These are phyloP conservation scores for Tetramorium bicarinatum DNA, from an alignment of 2,888 invertebrate species.

Conservation along the genomic window DNA sequence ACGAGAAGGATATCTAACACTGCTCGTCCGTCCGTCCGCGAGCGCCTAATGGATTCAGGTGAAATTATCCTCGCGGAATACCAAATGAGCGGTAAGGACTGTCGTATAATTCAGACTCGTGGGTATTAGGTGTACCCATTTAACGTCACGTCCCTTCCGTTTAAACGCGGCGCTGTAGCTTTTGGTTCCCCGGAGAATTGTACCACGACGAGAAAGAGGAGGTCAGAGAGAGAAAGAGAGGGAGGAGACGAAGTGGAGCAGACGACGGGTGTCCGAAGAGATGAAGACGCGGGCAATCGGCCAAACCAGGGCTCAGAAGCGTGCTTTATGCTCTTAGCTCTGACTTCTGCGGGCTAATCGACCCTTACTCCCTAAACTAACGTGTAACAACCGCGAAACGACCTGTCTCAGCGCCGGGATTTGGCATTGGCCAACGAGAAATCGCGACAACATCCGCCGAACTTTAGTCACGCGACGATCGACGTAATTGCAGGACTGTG, in stretches of 20 bases:
- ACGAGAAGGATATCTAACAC: constrained; percentile 69
- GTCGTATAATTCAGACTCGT: constrained; percentile 77
- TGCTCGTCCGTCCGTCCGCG: constrained; percentile 41
- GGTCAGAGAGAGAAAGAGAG: constrained; percentile 2
- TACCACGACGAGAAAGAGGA: constrained; percentile 13
- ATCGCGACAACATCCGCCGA: constrained; percentile 16
- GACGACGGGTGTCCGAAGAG: constrained; percentile 53
- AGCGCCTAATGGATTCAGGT: constrained; percentile 76
- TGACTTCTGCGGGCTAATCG: constrained; percentile 63
- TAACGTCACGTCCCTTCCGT: constrained; percentile 76
- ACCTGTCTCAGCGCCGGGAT: constrained; percentile 49
- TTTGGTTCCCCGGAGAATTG: constrained; percentile 65
- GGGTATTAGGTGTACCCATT: constrained; percentile 78
- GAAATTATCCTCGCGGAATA: constrained; percentile 80
- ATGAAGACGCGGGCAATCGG: constrained; percentile 76
- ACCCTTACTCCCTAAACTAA: constrained; percentile 70
- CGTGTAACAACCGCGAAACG: constrained; percentile 65
- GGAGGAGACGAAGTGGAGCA: background rate
- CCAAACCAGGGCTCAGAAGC: constrained; percentile 67
- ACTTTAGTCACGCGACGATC: constrained; percentile 9
- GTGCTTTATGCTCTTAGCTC: constrained; percentile 63
- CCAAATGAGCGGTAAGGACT: constrained; percentile 78
- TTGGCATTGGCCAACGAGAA: constrained; percentile 20
- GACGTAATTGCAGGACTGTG: background rate
- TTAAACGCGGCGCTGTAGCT: constrained; percentile 66